phyloP scores from a whole-genome alignment of 2,888 invertebrate genomes.

The Lasius fuliginosus region DNA sequence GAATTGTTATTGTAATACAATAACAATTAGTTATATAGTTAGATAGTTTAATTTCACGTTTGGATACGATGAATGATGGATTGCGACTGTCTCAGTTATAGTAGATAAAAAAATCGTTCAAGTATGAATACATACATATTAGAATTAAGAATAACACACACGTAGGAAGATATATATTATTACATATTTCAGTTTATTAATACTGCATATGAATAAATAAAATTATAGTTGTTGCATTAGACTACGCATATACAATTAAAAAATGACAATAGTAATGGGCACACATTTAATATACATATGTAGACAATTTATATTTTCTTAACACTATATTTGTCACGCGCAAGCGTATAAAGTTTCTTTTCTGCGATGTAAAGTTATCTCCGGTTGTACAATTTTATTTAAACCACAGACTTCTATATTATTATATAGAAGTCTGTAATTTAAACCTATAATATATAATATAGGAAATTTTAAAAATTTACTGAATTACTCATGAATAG shows the following conservation, averaged over 20 bases:
- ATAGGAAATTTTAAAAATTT: no score
- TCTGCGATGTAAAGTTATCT: no score
- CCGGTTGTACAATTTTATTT: no score
- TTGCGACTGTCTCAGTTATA: background rate
- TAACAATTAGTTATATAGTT: no score
- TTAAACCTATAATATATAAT: no score
- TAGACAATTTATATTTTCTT: no score
- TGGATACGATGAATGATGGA: conserved; percentile 19
- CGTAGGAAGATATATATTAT: background rate
- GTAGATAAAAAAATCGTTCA: conserved; percentile 3
- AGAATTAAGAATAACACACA: background rate
- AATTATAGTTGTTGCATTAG: background rate
- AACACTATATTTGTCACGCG: no score
- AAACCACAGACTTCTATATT: no score
- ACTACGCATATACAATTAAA: background rate
- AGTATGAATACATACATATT: background rate
- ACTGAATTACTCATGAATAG: no score
- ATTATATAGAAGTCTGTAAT: no score
- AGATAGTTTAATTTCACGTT: conserved; percentile 30
- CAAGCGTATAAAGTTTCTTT: no score
- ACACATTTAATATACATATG: background rate
- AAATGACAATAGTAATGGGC: background rate
- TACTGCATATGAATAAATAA: background rate
- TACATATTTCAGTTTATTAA: background rate
- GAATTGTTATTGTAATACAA: conserved; percentile 49